These are phyloP conservation scores for Gobius niger DNA, from an alignment of 2,113 vertebrate species.

Conservation along the genomic window DNA sequence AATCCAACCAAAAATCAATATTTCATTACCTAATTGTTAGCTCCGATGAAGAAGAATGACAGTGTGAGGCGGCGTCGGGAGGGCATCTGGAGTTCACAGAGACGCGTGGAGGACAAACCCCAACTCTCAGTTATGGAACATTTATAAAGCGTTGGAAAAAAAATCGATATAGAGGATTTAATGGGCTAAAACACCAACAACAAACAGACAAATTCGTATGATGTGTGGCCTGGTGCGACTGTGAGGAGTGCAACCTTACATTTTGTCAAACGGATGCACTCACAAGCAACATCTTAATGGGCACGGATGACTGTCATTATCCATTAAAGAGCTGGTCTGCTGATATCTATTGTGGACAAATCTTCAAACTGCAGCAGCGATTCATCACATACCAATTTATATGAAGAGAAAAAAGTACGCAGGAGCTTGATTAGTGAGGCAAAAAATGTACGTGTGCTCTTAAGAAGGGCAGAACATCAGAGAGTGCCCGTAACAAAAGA, in stretches of 20 bases:
- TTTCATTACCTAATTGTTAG: slow-evolving; percentile 99
- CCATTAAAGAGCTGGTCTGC: slow-evolving; percentile 24
- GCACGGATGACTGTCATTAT: neutral
- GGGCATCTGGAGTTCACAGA: slow-evolving; percentile 99
- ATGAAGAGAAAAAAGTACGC: neutral
- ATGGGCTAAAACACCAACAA: slow-evolving; percentile 37
- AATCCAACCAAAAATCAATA: slow-evolving; percentile 99
- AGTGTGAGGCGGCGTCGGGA: slow-evolving; percentile 84
- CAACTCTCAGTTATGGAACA: slow-evolving; percentile 24
- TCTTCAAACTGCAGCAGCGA: slow-evolving; percentile 4
- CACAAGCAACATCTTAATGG: neutral
- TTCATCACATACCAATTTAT: slow-evolving; percentile 27
- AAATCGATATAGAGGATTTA: slow-evolving; percentile 31
- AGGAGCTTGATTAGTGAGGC: neutral
- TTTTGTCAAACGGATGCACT: slow-evolving; percentile 22
- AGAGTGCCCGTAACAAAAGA: neutral
- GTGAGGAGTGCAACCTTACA: slow-evolving; percentile 17
- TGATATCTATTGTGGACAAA: slow-evolving; percentile 22
- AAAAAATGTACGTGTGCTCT: neutral
- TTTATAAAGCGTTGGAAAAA: slow-evolving; percentile 19
- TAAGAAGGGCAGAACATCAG: neutral
- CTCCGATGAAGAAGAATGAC: slow-evolving; percentile 99
- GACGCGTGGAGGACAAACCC: slow-evolving; percentile 93
- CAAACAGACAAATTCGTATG: slow-evolving; percentile 45
- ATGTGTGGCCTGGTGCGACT: slow-evolving; percentile 33